Percentiles rank a stretch among this genome's conserved stretches.
Evolutionary conservation across 2,888 invertebrate genomes (phyloP).

Genomic region (Andrena chrysosceles): DNA sequence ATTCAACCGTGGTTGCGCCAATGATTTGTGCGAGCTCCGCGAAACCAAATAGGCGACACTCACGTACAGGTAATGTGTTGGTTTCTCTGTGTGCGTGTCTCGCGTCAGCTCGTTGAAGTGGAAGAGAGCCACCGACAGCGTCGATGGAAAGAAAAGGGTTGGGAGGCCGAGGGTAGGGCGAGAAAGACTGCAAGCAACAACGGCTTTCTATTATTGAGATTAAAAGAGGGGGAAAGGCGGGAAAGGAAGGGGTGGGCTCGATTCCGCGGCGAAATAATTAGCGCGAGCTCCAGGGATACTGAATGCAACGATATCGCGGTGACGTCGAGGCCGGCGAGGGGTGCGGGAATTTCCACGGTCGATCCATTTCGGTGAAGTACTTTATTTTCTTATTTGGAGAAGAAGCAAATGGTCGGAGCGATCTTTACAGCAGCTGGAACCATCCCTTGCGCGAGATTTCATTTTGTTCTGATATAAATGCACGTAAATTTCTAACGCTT

Average conservation of each 20-base stretch:
- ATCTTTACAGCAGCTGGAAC: slow-evolving; percentile 19
- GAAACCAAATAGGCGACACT: slow-evolving; percentile 18
- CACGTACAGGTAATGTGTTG: background rate
- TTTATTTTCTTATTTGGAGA: slow-evolving; percentile 25
- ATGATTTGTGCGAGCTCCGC: slow-evolving; percentile 36
- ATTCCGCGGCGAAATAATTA: slow-evolving; percentile 44
- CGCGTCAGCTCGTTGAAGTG: slow-evolving; percentile 19
- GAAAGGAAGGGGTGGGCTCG: background rate
- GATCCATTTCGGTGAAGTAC: slow-evolving; percentile 23
- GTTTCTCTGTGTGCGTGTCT: background rate
- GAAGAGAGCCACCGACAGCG: slow-evolving; percentile 25
- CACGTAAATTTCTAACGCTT: background rate
- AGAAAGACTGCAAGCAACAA: slow-evolving; percentile 30
- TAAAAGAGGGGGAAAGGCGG: slow-evolving; percentile 18
- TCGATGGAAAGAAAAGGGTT: slow-evolving; percentile 5
- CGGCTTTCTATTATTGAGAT: slow-evolving; percentile 37
- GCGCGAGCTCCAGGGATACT: background rate
- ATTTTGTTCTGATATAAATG: background rate
- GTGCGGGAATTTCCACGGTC: background rate
- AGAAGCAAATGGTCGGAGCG: background rate
- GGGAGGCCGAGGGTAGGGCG: slow-evolving; percentile 15
- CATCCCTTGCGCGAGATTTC: background rate
- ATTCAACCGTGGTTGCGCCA: slow-evolving; percentile 27
- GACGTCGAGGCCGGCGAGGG: slow-evolving; percentile 6
- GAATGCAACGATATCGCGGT: slow-evolving; percentile 4